Evolutionary conservation across 2,888 invertebrate species (phyloP).

Genomic region (Spodoptera picta): DNA sequence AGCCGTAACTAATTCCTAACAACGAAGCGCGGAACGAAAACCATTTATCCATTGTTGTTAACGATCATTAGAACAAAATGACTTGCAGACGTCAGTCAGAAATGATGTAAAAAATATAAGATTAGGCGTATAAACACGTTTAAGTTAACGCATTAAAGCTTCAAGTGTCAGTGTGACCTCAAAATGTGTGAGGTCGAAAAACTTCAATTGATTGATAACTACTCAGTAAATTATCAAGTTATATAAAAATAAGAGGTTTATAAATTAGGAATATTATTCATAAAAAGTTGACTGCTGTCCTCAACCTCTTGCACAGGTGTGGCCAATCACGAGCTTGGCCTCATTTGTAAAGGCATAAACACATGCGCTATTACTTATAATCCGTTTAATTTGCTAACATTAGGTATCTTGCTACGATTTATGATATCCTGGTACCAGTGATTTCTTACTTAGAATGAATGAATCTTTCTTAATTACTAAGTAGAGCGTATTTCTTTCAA

Average conservation of each 20-base stretch:
- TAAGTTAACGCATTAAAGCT: constrained; percentile 31
- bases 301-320: constrained; percentile 69
- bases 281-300: constrained; percentile 63
- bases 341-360: constrained; percentile 57
- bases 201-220: constrained; percentile 54
- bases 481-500: no score
- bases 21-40: constrained; percentile 36
- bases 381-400: constrained; percentile 45
- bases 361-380: constrained; percentile 45
- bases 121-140: constrained; percentile 31
- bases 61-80: constrained; percentile 51
- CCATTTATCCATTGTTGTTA: constrained; percentile 44
- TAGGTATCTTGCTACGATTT: constrained; percentile 29
- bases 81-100: constrained; percentile 35
- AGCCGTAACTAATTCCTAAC: constrained; percentile 41
- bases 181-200: constrained; percentile 57
- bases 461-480: background rate
- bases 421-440: constrained; percentile 40
- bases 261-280: constrained; percentile 64
- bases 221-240: constrained; percentile 47
- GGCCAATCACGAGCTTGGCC: constrained; percentile 64
- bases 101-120: constrained; percentile 36
- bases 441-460: constrained; percentile 10
- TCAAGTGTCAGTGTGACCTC: constrained; percentile 43
- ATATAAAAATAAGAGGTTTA: constrained; percentile 51